Percentiles rank a stretch among this genome's conserved stretches.
phyloP scores from a whole-genome alignment of 35 echinoderm and acorn worm genomes.

The Diadema setosum region DNA sequence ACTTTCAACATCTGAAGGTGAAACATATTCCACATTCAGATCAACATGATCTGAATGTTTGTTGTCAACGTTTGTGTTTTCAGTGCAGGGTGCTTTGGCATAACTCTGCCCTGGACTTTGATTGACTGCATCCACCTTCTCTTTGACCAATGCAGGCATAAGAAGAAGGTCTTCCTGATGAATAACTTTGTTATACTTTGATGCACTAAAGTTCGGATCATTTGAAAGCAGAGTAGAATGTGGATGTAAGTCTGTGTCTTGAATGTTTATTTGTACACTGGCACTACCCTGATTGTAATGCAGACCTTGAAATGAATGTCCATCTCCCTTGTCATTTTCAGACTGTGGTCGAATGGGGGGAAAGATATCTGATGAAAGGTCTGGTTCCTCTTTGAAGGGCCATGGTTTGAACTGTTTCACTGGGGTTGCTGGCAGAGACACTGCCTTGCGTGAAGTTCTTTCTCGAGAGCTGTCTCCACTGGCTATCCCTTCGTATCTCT shows the following conservation, averaged over 20 bases:
- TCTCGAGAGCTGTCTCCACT: conserved; percentile 11
- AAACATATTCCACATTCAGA: background rate
- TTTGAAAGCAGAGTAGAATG: background rate
- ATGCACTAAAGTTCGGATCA: background rate
- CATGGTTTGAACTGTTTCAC: background rate
- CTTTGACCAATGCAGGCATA: background rate
- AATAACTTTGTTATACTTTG: background rate
- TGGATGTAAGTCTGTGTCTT: background rate
- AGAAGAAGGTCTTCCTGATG: background rate
- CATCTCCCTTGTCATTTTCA: no score
- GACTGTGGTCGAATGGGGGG: no score
- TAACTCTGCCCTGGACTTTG: background rate
- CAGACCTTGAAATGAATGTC: no score
- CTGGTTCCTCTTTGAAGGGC: background rate
- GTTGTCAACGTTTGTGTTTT: background rate
- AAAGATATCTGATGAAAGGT: no score
- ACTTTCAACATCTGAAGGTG: background rate
- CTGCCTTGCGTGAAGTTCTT: background rate
- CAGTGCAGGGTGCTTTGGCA: background rate
- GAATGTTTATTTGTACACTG: background rate
- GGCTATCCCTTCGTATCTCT: conserved; percentile 35
- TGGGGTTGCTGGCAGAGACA: background rate
- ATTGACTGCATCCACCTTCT: background rate
- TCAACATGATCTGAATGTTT: background rate
- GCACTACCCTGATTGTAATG: no score